A percentile compares a stretch with the other conserved stretches of the same genome.
Evolutionary conservation across 1,140 invertebrate genomes (phyloP).

Genomic region (Oscheius sp.): DNA sequence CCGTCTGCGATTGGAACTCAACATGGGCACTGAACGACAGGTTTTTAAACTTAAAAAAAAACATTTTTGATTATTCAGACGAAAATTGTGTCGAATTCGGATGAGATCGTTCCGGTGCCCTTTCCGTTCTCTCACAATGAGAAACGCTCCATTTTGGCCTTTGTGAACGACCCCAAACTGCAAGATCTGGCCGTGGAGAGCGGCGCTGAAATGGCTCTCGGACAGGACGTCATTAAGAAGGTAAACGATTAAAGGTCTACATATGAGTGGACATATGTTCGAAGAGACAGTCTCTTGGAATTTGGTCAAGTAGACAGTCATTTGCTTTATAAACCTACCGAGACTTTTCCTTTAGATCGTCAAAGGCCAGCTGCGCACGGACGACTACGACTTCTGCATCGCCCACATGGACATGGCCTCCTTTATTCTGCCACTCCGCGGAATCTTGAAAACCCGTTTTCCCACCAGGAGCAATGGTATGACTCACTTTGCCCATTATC

Average conservation of each 20-base stretch:
- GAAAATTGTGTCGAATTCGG: constrained; percentile 52
- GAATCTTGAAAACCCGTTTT: constrained; percentile 54
- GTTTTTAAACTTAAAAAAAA: constrained; percentile 26
- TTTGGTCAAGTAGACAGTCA: no score
- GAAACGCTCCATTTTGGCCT: constrained; percentile 58
- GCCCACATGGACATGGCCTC: constrained; percentile 54
- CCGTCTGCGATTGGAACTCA: constrained; percentile 54
- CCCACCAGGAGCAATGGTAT: constrained; percentile 54
- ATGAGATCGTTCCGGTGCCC: constrained; percentile 56
- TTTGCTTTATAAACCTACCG: constrained; percentile 31
- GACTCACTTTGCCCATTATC: constrained; percentile 32
- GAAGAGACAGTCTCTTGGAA: no score
- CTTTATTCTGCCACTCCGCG: constrained; percentile 51
- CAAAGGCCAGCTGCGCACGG: constrained; percentile 57
- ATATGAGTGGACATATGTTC: no score
- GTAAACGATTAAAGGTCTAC: constrained; percentile 14
- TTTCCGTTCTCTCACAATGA: constrained; percentile 55
- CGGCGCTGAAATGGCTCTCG: constrained; percentile 57
- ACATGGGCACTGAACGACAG: constrained; percentile 57
- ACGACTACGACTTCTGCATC: constrained; percentile 60
- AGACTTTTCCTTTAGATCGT: constrained; percentile 47
- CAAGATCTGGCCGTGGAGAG: constrained; percentile 49
- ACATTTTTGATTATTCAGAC: constrained; percentile 45
- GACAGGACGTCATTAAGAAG: constrained; percentile 58
- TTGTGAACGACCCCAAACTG: constrained; percentile 44